These are phyloP conservation scores for Melanargia galathea DNA, from an alignment of 2,888 invertebrate species.

Conservation along the genomic window DNA sequence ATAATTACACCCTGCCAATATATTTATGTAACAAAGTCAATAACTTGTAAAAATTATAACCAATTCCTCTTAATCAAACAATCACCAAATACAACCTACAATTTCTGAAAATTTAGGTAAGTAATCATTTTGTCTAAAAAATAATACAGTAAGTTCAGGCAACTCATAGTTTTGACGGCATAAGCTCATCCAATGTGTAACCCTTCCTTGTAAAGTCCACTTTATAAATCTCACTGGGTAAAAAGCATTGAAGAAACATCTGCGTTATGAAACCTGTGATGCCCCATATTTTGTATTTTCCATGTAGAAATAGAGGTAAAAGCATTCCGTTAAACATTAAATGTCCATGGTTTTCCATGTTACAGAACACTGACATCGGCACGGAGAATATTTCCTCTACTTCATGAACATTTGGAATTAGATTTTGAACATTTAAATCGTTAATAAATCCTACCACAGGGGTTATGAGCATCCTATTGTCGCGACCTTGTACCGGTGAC, in stretches of 20 bases:
- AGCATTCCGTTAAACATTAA: slow-evolving; percentile 81
- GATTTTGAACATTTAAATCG: slow-evolving; percentile 73
- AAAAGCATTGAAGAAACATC: slow-evolving; percentile 74
- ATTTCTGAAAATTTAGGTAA: too few relatives aligned
- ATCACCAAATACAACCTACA: too few relatives aligned
- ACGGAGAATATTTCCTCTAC: slow-evolving; percentile 91
- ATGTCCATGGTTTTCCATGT: slow-evolving; percentile 81
- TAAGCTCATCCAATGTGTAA: slow-evolving; percentile 56
- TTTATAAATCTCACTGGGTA: slow-evolving; percentile 57
- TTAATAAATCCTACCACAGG: slow-evolving; percentile 86
- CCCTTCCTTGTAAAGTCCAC: slow-evolving; percentile 58
- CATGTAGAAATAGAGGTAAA: slow-evolving; percentile 82
- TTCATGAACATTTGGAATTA: slow-evolving; percentile 86
- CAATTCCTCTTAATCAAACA: too few relatives aligned
- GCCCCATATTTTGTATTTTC: slow-evolving; percentile 87
- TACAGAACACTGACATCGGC: slow-evolving; percentile 84
- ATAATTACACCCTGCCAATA: too few relatives aligned
- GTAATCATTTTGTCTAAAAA: too few relatives aligned
- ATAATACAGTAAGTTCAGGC: too few relatives aligned
- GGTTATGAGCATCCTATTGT: slow-evolving; percentile 82
- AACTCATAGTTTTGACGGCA: slow-evolving; percentile 59
- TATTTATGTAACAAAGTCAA: too few relatives aligned
- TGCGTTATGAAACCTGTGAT: slow-evolving; percentile 90
- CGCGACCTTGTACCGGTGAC: slow-evolving; percentile 57
- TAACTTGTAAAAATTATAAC: too few relatives aligned